phyloP scores from a whole-genome alignment of 1,140 invertebrate genomes.

The Drosophila mayri region DNA sequence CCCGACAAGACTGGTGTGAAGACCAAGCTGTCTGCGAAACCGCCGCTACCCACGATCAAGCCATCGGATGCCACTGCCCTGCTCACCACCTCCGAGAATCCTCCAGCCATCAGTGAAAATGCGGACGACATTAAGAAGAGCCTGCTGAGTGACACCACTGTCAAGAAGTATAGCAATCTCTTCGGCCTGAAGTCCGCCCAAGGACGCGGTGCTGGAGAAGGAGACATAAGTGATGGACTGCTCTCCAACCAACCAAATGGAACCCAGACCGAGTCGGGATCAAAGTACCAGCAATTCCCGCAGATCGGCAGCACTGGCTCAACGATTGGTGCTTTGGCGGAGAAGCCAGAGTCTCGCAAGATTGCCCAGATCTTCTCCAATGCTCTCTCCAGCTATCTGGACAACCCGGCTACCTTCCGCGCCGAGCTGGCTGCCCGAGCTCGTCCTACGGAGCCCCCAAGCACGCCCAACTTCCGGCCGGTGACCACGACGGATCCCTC shows the following conservation, averaged over 20 bases:
- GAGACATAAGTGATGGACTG: constrained; percentile 45
- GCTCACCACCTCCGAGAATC: constrained; percentile 62
- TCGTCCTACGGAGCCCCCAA: constrained; percentile 90
- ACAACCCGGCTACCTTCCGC: constrained; percentile 92
- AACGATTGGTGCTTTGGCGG: constrained; percentile 80
- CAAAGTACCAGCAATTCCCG: constrained; percentile 65
- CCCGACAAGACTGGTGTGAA: constrained; percentile 45
- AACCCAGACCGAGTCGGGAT: constrained; percentile 26
- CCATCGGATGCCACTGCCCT: constrained; percentile 66
- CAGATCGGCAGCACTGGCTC: constrained; percentile 80
- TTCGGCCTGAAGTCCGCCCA: constrained; percentile 82
- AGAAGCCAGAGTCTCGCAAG: constrained; percentile 89
- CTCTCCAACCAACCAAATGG: constrained; percentile 43
- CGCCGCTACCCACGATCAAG: constrained; percentile 53
- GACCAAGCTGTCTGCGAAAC: constrained; percentile 57
- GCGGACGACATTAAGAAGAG: constrained; percentile 84
- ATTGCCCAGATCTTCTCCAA: constrained; percentile 93
- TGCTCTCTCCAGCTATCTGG: constrained; percentile 91
- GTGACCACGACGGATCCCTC: constrained; percentile 69
- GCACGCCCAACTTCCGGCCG: constrained; percentile 66
- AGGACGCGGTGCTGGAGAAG: constrained; percentile 21
- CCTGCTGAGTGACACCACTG: constrained; percentile 87
- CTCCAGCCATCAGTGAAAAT: constrained; percentile 62
- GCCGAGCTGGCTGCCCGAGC: constrained; percentile 89
- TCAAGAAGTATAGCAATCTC: constrained; percentile 87